Base-by-base conservation (phyloP, 64 coral and sea anemone species). In the Montipora foliosa region DNA sequence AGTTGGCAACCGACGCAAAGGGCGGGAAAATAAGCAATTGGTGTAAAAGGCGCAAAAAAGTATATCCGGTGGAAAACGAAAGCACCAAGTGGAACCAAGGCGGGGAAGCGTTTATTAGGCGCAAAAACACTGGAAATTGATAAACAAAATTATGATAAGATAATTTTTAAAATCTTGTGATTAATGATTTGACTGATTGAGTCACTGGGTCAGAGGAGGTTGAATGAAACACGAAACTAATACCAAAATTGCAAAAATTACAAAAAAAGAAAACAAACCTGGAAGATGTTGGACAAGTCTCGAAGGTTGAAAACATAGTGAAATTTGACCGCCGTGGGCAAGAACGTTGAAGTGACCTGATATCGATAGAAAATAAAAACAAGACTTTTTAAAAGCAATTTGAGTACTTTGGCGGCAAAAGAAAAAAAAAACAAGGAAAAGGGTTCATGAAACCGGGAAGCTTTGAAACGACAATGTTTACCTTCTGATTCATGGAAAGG, bases 231-330 rank as follows among this genome's bases (percentile, higher is more conserved):
- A 74, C 22, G 6, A 8, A 11, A 74, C 7, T 6, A 29, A 24
- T 5, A 20, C 72, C 22, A 29, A 74, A 20, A 7, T 17, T 2
- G 72, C 19, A 20, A 74, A 74, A 74, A 29, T 24, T 5, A 22
- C 22, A 22, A 5, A 55, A 9, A 9, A 6, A 9, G 52, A 55
- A 55, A 55, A 55, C 82, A 86, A 86, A 97, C 95, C 95, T 99
- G 97, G 52, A 99, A 99, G 81, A 99, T 99, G 92, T 99, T 99
- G 45, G 97, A 99, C 77, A 99, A 88, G 89, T 99, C 97, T 90
- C 97, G 94, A 78, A 99, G 89, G 49, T 99, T 99, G 89, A 99
- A 99, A 69, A 99, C 79, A 78, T 99, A 99, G 90, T 99, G 97
- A 77, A 99, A 99, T 72, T 99, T 99, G 10, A 99, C 94, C 74